Percentiles rank a stretch among this genome's conserved stretches.
These are phyloP conservation scores for Rhyacophila evoluta DNA, from an alignment of 2,888 invertebrate genomes.

Conservation along the genomic window DNA sequence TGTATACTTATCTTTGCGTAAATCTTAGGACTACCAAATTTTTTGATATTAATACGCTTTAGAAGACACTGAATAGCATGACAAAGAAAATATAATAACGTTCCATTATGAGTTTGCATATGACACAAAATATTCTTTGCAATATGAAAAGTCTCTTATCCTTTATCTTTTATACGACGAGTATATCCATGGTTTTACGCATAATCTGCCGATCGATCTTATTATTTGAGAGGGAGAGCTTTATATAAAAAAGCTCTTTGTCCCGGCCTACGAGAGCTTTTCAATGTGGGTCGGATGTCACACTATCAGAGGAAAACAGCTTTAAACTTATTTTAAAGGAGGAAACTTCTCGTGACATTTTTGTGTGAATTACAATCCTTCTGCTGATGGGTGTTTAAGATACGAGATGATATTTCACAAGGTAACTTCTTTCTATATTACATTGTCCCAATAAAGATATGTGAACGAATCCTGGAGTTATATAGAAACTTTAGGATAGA, in stretches of 20 bases:
- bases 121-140: neutral
- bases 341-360: slow-evolving; percentile 17
- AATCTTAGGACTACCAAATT: too few relatives aligned
- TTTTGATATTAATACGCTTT: too few relatives aligned
- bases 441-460: neutral
- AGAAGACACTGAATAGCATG: neutral
- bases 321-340: slow-evolving; percentile 22
- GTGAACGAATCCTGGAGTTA: neutral
- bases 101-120: neutral
- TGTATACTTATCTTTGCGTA: too few relatives aligned
- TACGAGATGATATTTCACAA: neutral
- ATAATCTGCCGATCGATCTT: slow-evolving; percentile 21
- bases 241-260: slow-evolving; percentile 24
- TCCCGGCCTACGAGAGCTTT: slow-evolving; percentile 21
- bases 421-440: slow-evolving; percentile 5
- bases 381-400: slow-evolving; percentile 13
- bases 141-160: neutral
- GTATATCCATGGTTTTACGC: slow-evolving; percentile 24
- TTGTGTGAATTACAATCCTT: slow-evolving; percentile 24
- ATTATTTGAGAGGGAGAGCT: slow-evolving; percentile 20
- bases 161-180: neutral
- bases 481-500: neutral
- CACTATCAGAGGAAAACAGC: slow-evolving; percentile 18
- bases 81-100: neutral
- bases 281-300: slow-evolving; percentile 24